phyloP scores from a whole-genome alignment of 2,113 vertebrate genomes.

The Sorex fumeus region DNA sequence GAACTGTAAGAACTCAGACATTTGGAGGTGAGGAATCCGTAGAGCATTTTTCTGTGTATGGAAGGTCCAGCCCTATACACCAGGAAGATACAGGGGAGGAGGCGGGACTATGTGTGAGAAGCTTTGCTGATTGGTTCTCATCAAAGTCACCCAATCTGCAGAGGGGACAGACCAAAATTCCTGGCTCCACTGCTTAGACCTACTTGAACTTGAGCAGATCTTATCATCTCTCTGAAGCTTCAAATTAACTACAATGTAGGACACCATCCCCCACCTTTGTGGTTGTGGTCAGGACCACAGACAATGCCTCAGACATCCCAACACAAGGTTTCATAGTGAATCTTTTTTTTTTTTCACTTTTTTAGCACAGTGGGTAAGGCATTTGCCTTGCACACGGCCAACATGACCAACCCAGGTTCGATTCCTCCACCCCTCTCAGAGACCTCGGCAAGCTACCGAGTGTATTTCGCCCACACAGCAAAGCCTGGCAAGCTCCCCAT shows the following conservation, averaged over 20 bases:
- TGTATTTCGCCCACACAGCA: too few species aligned
- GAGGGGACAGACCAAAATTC: not conserved
- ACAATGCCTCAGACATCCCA: not conserved
- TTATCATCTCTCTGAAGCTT: not conserved
- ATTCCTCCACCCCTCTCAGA: too few species aligned
- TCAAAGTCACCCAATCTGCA: not conserved
- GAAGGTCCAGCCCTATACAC: too few species aligned
- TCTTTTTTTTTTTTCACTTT: too few species aligned
- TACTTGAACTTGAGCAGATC: not conserved
- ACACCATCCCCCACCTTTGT: not conserved
- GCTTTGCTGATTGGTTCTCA: not conserved
- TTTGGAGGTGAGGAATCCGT: not conserved
- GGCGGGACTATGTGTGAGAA: not conserved
- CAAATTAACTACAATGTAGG: not conserved
- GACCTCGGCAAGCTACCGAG: too few species aligned
- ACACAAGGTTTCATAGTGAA: fast-evolving
- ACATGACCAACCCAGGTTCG: too few species aligned
- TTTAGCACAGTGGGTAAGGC: too few species aligned
- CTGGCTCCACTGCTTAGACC: not conserved
- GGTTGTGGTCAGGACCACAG: not conserved
- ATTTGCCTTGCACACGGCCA: too few species aligned
- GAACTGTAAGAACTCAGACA: not conserved
- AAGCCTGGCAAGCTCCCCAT: too few species aligned
- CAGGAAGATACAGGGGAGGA: not conserved
- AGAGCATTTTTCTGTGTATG: not conserved